Percentiles rank a stretch among this genome's conserved stretches.
These are phyloP conservation scores for Clunio marinus DNA, from an alignment of 2,888 invertebrate species.

Conservation along the genomic window DNA sequence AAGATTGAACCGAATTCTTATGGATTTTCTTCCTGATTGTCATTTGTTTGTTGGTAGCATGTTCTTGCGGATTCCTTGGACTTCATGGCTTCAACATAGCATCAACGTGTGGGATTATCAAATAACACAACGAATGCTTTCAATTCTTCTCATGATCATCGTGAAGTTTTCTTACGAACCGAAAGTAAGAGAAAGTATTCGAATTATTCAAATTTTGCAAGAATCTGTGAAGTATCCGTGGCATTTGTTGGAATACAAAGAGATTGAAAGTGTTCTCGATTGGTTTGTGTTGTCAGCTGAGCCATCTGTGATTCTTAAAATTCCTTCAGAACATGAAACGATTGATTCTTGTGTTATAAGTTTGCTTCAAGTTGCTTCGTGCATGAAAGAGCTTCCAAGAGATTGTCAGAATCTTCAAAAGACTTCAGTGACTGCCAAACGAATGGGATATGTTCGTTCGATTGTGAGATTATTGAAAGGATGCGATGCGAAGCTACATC, in stretches of 20 bases:
- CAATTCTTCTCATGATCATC: constrained; percentile 63
- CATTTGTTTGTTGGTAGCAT: constrained; percentile 68
- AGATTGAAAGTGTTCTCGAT: constrained; percentile 63
- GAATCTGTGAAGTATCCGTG: constrained; percentile 63
- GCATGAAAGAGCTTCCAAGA: constrained; percentile 27
- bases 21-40: constrained; percentile 64
- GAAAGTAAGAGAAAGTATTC: constrained; percentile 56
- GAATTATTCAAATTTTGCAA: constrained; percentile 51
- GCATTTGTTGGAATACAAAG: constrained; percentile 59
- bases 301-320: constrained; percentile 60
- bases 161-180: constrained; percentile 70
- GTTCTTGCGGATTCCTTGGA: constrained; percentile 66
- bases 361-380: constrained; percentile 40
- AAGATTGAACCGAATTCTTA: constrained; percentile 54
- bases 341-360: constrained; percentile 55
- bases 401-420: constrained; percentile 42
- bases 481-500: constrained; percentile 48
- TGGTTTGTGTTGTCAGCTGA: constrained; percentile 73
- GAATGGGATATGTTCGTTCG: constrained; percentile 49
- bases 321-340: constrained; percentile 53
- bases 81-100: constrained; percentile 54
- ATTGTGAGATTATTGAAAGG: constrained; percentile 47
- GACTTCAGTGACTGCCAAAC: constrained; percentile 46
- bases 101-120: constrained; percentile 50
- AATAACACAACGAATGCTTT: constrained; percentile 55